Evolutionary conservation across 2,888 invertebrate species (phyloP).

Genomic region (Plagodis pulveraria): DNA sequence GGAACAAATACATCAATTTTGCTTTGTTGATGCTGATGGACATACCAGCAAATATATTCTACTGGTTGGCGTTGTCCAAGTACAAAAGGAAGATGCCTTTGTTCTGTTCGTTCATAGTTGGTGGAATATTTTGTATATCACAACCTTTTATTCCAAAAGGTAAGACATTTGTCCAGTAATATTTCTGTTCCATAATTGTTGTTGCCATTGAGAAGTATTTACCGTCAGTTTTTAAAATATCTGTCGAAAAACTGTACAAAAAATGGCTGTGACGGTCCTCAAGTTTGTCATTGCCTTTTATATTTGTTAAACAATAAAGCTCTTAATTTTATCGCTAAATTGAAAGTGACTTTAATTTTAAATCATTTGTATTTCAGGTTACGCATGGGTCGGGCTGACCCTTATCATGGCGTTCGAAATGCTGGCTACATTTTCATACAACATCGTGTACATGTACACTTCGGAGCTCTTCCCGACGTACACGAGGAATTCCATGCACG

Average conservation of each 20-base stretch:
- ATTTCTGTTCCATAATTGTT: neutral
- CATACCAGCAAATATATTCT: conserved; percentile 74
- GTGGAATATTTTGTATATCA: conserved; percentile 70
- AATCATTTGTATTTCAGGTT: conserved; percentile 48
- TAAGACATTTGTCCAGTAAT: conserved; percentile 31
- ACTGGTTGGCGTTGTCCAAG: conserved; percentile 72
- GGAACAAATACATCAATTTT: conserved; percentile 77
- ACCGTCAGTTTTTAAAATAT: too few relatives aligned
- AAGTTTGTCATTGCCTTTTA: too few relatives aligned
- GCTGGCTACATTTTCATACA: conserved; percentile 88
- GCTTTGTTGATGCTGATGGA: conserved; percentile 76
- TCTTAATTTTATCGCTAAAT: too few relatives aligned
- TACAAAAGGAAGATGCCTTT: conserved; percentile 70
- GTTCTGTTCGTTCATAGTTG: conserved; percentile 65
- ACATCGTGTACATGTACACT: conserved; percentile 88
- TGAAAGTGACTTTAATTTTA: neutral
- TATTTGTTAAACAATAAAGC: too few relatives aligned
- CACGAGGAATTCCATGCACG: conserved; percentile 88
- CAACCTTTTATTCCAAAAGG: conserved; percentile 76
- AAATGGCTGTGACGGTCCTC: too few relatives aligned
- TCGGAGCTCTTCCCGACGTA: conserved; percentile 91
- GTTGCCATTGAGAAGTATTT: too few relatives aligned
- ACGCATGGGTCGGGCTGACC: conserved; percentile 67
- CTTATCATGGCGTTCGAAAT: conserved; percentile 87
- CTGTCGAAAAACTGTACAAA: too few relatives aligned